Percentiles rank a stretch among this genome's conserved stretches.
Conservation (phyloP, 2,797 vertebrate genomes). For the Parotocinclus haroldoi region DNA sequence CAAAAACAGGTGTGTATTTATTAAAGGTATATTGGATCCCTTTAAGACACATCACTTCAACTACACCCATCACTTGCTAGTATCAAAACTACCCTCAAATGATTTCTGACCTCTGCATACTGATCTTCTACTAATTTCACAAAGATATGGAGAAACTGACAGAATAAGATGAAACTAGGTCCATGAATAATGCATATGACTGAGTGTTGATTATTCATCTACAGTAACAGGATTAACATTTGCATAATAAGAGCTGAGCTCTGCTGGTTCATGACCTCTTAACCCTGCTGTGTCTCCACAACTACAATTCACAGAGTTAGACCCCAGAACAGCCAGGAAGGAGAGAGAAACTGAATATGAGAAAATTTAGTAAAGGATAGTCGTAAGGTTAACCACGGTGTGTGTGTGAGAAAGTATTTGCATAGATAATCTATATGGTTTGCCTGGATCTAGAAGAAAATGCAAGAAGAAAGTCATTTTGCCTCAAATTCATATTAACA, state of each 20-base stretch:
- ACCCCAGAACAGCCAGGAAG: slow-evolving; percentile 20
- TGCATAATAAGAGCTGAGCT: slow-evolving; percentile 40
- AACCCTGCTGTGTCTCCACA: slow-evolving; percentile 30
- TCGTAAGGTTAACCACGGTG: slow-evolving; percentile 16
- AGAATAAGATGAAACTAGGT: slow-evolving; percentile 7
- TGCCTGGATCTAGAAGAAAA: no score
- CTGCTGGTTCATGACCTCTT: slow-evolving; percentile 38
- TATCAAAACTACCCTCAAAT: no score
- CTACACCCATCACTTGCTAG: no score
- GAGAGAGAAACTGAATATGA: slow-evolving; percentile 2
- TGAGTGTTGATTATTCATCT: slow-evolving; percentile 50
- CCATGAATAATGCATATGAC: slow-evolving; percentile 53
- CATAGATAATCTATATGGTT: slow-evolving; percentile 47
- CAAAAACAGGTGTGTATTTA: no score
- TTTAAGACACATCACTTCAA: no score
- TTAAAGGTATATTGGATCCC: no score
- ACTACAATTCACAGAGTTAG: slow-evolving; percentile 28
- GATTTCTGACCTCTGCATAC: slow-evolving; percentile 15
- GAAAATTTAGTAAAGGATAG: slow-evolving; percentile 15
- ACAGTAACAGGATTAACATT: slow-evolving; percentile 39
- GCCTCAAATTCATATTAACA: no score
- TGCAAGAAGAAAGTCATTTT: no score
- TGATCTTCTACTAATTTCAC: slow-evolving; percentile 2
- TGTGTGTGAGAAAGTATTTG: neutral
- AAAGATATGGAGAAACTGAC: neutral